Evolutionary conservation across 2,797 vertebrate species (phyloP), one percentile per base, ranked within the genome.

Genomic region (Diplodus sargus): DNA sequence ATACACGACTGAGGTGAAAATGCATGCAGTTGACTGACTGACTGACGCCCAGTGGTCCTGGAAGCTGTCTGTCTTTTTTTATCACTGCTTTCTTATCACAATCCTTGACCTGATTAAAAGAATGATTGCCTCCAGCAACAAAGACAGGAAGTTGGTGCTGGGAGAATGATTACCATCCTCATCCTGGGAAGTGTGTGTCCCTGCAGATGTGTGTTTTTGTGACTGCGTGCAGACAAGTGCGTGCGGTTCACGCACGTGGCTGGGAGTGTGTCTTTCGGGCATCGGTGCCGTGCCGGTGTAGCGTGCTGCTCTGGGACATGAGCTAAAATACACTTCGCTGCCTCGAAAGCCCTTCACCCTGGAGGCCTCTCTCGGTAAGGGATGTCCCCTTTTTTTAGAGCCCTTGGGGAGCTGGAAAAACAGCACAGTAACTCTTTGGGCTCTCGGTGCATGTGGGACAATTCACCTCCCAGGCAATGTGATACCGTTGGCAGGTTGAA

Each of bases 31-130:
- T 34, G n/a, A n/a, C n/a, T n/a, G n/a, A n/a, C 20, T 23, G 4
- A 11, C 15, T 52, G 13, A 60, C 17, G 9, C 6, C 47, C 65
- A 18, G 1, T 17, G n/a, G 8, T 54, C 28, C n/a, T 18, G 11
- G 13, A 11, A 20, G 10, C 10, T 39, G 45, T 69, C 45, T 54
- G 2, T 25, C 7, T 51, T 47, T 39, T 39, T 52, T 6, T 23
- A 52, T 28, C 20, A 5, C 25, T 67, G 4, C 12, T 73, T 74
- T 72, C 65, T 77, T 58, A 56, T 80, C 13, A 51, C 56, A 81
- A 78, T 86, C 89, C 89, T 90, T 94, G 94, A 92, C 93, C 92
- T 91, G 78, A 90, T 90, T 93, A 87, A 81, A 85, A 4, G 58
- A 79, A 72, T 72, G 65, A 89, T 84, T 87, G 89, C 90, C 82